Percentiles rank a stretch among this genome's conserved stretches.
Conservation (phyloP, 2,888 invertebrate species). For the Cosmorhoe ocellata region DNA sequence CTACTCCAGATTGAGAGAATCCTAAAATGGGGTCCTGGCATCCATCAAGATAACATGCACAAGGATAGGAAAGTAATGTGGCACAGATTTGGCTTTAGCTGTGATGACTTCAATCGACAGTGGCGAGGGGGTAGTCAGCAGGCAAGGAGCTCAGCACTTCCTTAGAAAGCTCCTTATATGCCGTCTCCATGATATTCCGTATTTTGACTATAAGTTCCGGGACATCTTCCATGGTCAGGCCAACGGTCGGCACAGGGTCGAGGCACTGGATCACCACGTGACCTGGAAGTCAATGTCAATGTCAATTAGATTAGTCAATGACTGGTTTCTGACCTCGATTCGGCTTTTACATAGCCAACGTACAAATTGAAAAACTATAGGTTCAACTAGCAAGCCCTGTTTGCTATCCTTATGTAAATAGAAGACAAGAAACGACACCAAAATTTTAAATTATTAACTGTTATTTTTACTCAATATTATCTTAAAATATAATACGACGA, state of each 20-base stretch:
- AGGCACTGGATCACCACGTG: slow-evolving; percentile 79
- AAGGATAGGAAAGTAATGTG: slow-evolving; percentile 20
- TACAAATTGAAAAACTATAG: too few relatives aligned
- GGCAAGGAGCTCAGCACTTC: slow-evolving; percentile 75
- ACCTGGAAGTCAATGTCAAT: slow-evolving; percentile 58
- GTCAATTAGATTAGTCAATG: slow-evolving; percentile 6
- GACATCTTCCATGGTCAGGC: slow-evolving; percentile 75
- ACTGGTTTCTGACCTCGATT: neutral
- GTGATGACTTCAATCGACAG: slow-evolving; percentile 47
- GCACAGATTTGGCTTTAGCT: slow-evolving; percentile 27
- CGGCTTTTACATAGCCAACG: neutral
- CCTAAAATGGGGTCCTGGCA: too few relatives aligned
- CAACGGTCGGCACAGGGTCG: slow-evolving; percentile 77
- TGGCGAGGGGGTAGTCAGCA: slow-evolving; percentile 74
- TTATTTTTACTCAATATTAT: too few relatives aligned
- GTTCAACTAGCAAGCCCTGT: too few relatives aligned
- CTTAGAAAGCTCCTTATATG: slow-evolving; percentile 74
- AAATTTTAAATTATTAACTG: too few relatives aligned
- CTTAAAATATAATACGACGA: too few relatives aligned
- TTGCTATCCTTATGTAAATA: too few relatives aligned
- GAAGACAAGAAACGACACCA: too few relatives aligned
- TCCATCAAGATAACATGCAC: slow-evolving; percentile 10
- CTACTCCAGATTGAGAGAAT: too few relatives aligned
- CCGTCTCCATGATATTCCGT: slow-evolving; percentile 73
- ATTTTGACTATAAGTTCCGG: slow-evolving; percentile 74